These are phyloP conservation scores for Acanthopleura granulata DNA, from an alignment of 2,888 invertebrate genomes.

Conservation along the genomic window DNA sequence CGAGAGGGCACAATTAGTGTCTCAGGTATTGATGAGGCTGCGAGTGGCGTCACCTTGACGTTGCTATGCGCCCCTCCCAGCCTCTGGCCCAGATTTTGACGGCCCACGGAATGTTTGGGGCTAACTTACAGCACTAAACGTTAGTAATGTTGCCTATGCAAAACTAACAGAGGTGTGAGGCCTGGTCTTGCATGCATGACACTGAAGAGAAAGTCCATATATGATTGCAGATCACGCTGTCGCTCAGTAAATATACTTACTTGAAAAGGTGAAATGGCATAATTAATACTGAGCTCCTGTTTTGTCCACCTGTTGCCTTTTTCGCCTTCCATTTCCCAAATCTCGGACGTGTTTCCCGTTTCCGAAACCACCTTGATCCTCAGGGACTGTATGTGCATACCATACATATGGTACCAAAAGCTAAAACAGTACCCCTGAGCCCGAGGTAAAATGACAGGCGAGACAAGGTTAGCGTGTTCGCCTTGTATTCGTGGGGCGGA, in stretches of 20 bases:
- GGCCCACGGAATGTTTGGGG: too few species aligned
- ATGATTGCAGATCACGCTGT: too few species aligned
- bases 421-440: slow-evolving; percentile 39
- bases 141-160: too few species aligned
- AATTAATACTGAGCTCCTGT: not conserved
- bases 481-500: slow-evolving; percentile 22
- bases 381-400: slow-evolving; percentile 31
- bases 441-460: slow-evolving; percentile 32
- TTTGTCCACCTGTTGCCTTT: slow-evolving; percentile 12
- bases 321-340: slow-evolving; percentile 1
- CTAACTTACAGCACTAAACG: too few species aligned
- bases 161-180: too few species aligned
- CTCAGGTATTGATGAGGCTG: too few species aligned
- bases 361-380: slow-evolving; percentile 19
- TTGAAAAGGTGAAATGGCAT: not conserved
- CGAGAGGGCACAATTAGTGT: too few species aligned
- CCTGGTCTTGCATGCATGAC: too few species aligned
- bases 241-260: slow-evolving; percentile 4
- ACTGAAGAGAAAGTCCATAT: too few species aligned
- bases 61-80: too few species aligned
- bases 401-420: slow-evolving; percentile 52
- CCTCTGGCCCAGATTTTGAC: too few species aligned
- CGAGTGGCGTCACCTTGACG: too few species aligned
- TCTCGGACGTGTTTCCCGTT: not conserved
- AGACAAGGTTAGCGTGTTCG: slow-evolving; percentile 37